A percentile compares a stretch with the other conserved stretches of the same genome.
Evolutionary conservation across 2,113 vertebrate genomes (phyloP).

Genomic region (Ciconia boyciana): DNA sequence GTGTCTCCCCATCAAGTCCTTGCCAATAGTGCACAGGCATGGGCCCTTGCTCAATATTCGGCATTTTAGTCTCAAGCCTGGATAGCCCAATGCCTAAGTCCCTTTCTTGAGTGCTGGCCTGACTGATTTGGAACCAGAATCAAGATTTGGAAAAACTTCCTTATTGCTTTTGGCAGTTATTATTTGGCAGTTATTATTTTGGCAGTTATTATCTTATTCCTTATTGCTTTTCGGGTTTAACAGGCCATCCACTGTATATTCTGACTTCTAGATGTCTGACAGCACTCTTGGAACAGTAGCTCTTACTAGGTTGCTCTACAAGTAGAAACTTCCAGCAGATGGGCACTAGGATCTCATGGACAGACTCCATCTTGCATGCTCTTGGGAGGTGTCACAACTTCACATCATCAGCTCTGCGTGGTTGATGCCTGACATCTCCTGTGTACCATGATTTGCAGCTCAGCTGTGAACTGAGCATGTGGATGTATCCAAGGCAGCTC

Average conservation of each 20-base stretch:
- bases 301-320: neutral
- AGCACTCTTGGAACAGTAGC: neutral
- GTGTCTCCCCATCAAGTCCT: neutral
- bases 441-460: neutral
- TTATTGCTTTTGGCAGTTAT: neutral
- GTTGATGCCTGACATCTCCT: neutral
- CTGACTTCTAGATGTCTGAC: neutral
- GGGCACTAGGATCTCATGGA: neutral
- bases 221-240: neutral
- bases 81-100: neutral
- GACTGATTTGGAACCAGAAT: neutral
- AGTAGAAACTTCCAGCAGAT: neutral
- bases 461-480: neutral
- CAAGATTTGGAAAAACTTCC: neutral
- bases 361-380: neutral
- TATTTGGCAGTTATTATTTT: too few relatives aligned
- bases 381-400: neutral
- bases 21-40: neutral
- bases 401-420: neutral
- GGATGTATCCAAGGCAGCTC: neutral
- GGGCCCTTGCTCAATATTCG: neutral
- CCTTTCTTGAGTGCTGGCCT: neutral
- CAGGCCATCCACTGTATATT: neutral
- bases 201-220: neutral
- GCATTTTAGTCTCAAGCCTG: neutral